A percentile compares a stretch with the other conserved stretches of the same genome.
These are phyloP conservation scores for Globicephala melas DNA, from an alignment of 2,113 vertebrate genomes.

Conservation along the genomic window DNA sequence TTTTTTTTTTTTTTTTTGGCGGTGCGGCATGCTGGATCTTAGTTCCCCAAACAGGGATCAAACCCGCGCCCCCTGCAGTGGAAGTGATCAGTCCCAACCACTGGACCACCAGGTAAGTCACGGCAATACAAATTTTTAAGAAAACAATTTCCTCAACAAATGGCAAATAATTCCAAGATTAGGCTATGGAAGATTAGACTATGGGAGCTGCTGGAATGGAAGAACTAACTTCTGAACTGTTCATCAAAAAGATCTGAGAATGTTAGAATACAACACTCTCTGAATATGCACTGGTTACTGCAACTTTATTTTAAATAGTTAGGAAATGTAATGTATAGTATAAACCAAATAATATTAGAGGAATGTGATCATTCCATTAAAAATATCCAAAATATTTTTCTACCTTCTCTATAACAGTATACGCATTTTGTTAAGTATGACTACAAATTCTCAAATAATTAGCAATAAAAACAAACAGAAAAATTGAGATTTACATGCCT, in stretches of 20 bases:
- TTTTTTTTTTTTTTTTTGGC: too few species aligned
- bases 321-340: background rate
- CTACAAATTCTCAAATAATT: conserved; percentile 11
- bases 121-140: background rate
- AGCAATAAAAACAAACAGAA: background rate
- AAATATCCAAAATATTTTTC: conserved; percentile 22
- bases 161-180: conserved; percentile 24
- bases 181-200: background rate
- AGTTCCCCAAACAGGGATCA: too few species aligned
- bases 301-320: background rate
- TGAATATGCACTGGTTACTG: background rate
- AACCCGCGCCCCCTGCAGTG: too few species aligned
- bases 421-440: background rate
- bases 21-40: too few species aligned
- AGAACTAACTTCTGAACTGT: background rate
- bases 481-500: background rate
- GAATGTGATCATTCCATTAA: background rate
- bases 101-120: too few species aligned
- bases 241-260: background rate
- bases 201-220: background rate
- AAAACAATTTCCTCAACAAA: background rate
- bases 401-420: background rate
- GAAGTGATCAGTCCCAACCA: too few species aligned
- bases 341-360: conserved; percentile 3
- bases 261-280: background rate